Evolutionary conservation across 2,888 invertebrate species (phyloP).

Genomic region (Trachelus troglodyta): DNA sequence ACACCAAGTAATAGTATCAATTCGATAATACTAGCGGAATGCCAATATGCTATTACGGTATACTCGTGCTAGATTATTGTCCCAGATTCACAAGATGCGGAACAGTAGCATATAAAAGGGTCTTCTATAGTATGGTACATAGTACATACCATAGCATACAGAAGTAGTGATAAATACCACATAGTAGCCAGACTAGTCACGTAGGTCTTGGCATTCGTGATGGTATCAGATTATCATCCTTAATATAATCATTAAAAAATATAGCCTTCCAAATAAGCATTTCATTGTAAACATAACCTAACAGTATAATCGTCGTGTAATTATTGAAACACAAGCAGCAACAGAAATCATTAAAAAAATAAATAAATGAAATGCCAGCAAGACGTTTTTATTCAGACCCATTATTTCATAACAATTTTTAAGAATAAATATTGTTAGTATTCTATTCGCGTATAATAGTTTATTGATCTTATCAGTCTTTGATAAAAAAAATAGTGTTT

Average conservation of each 20-base stretch:
- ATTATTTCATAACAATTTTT: neutral
- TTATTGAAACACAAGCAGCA: neutral
- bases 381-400: neutral
- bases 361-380: neutral
- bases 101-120: constrained; percentile 19
- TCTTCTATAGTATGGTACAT: neutral
- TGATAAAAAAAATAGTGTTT: neutral
- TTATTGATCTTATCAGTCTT: neutral
- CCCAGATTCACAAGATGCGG: constrained; percentile 31
- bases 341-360: neutral
- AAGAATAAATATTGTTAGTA: neutral
- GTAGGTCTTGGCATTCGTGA: constrained; percentile 25
- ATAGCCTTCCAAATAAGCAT: neutral
- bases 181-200: constrained; percentile 16
- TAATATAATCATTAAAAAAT: neutral
- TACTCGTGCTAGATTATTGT: constrained; percentile 7
- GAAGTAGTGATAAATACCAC: neutral
- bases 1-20: too few species aligned
- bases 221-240: neutral
- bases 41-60: neutral
- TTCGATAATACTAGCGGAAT: neutral
- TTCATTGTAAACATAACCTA: neutral
- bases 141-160: neutral
- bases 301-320: neutral
- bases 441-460: neutral